A percentile compares a stretch with the other conserved stretches of the same genome.
phyloP scores from a whole-genome alignment of 2,113 vertebrate species.

The Diadophis punctatus region DNA sequence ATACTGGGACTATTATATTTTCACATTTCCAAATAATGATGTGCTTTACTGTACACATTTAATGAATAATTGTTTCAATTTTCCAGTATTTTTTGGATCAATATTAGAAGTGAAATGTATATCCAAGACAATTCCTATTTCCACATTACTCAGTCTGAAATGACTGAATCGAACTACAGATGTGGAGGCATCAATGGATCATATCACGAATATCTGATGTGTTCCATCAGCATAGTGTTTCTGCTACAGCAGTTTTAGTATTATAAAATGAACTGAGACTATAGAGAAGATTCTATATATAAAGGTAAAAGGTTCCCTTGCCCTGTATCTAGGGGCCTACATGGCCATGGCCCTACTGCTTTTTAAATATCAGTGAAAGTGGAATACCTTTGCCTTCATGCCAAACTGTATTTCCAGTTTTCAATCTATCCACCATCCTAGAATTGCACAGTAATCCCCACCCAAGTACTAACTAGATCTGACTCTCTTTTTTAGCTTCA shows the following conservation, averaged over 20 bases:
- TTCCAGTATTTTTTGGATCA: background rate
- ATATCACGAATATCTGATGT: background rate
- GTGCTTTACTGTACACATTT: background rate
- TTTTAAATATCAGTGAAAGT: background rate
- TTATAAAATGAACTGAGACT: background rate
- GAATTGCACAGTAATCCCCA: background rate
- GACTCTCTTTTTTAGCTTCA: background rate
- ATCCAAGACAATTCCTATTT: background rate
- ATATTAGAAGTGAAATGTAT: background rate
- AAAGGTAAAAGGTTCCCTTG: background rate
- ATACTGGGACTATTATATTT: background rate
- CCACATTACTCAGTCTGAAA: background rate
- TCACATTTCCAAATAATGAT: background rate
- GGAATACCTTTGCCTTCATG: background rate
- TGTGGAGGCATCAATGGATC: background rate
- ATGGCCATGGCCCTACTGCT: background rate
- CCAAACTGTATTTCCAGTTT: background rate
- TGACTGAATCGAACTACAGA: background rate
- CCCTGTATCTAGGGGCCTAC: background rate
- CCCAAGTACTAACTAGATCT: background rate
- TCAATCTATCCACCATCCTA: background rate
- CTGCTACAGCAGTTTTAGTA: background rate
- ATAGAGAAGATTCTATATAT: background rate
- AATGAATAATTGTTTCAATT: background rate
- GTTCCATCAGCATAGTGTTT: background rate